A percentile compares a stretch with the other conserved stretches of the same genome.
phyloP scores from a whole-genome alignment of 2,797 vertebrate genomes.

The Pipistrellus pygmaeus region DNA sequence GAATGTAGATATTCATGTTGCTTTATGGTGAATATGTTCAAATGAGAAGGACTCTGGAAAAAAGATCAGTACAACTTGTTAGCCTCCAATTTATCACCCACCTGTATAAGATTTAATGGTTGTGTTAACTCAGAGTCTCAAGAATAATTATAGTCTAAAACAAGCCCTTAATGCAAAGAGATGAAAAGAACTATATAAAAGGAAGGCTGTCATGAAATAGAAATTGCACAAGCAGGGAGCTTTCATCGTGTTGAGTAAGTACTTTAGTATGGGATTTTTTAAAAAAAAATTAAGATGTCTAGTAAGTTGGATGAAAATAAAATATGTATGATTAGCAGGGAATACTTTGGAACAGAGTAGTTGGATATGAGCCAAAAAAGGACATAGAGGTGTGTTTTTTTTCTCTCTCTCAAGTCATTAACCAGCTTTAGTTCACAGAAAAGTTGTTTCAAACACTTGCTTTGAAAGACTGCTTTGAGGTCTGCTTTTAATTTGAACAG shows the following conservation, averaged over 20 bases:
- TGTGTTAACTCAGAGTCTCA: constrained; percentile 79
- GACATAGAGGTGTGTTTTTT: background rate
- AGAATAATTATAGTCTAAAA: constrained; percentile 81
- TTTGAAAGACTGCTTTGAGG: constrained; percentile 78
- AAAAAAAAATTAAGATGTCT: constrained; percentile 74
- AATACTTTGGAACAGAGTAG: constrained; percentile 64
- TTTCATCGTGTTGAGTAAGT: constrained; percentile 76
- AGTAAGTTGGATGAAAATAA: constrained; percentile 83
- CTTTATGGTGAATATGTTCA: constrained; percentile 71
- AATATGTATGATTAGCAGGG: constrained; percentile 83
- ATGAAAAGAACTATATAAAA: constrained; percentile 79
- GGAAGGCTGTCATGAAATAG: constrained; percentile 61
- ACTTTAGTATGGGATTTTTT: constrained; percentile 77
- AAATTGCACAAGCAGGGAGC: constrained; percentile 79
- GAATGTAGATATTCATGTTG: constrained; percentile 58
- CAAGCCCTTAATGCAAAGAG: constrained; percentile 76
- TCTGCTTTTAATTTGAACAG: constrained; percentile 82
- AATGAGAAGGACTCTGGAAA: constrained; percentile 75
- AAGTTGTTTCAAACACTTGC: constrained; percentile 74
- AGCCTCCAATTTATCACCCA: constrained; percentile 80
- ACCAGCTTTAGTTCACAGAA: constrained; percentile 76
- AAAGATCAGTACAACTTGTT: constrained; percentile 80
- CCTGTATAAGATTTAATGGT: constrained; percentile 81
- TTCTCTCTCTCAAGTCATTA: constrained; percentile 67
- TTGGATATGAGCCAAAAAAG: constrained; percentile 67